These are phyloP conservation scores for Kradibia gibbosae DNA, from an alignment of 1,140 invertebrate species.

Conservation along the genomic window DNA sequence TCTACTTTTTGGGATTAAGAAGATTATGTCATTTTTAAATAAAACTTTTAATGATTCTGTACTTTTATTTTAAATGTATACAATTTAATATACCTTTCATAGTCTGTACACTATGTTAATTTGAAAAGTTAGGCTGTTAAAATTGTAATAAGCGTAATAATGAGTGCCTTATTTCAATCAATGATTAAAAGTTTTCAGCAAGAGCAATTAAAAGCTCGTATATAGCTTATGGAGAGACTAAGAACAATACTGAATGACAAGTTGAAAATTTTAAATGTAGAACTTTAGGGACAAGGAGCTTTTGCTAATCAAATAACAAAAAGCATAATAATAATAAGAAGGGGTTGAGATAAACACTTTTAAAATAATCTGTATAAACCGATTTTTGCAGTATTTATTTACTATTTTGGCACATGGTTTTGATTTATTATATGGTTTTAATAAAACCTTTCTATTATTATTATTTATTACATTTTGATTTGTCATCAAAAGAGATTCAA, in stretches of 20 bases:
- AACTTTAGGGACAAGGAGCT: background rate
- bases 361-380: background rate
- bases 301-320: background rate
- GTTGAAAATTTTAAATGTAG: background rate
- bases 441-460: too few relatives aligned
- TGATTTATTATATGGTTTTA: too few relatives aligned
- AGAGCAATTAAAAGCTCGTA: constrained; percentile 1
- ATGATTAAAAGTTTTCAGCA: constrained; percentile 12
- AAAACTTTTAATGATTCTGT: background rate
- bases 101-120: background rate
- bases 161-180: constrained; percentile 6
- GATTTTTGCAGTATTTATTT: background rate
- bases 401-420: too few relatives aligned
- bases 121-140: background rate
- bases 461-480: too few relatives aligned
- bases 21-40: background rate
- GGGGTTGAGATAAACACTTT: background rate
- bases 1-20: background rate
- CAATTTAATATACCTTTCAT: background rate
- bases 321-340: background rate
- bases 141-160: constrained; percentile 20
- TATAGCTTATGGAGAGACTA: constrained; percentile 1
- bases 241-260: constrained; percentile 5
- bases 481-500: background rate
- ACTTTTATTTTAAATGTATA: background rate